These are phyloP conservation scores for Leucopternis melanops DNA, from an alignment of 2,113 vertebrate genomes.

Conservation along the genomic window DNA sequence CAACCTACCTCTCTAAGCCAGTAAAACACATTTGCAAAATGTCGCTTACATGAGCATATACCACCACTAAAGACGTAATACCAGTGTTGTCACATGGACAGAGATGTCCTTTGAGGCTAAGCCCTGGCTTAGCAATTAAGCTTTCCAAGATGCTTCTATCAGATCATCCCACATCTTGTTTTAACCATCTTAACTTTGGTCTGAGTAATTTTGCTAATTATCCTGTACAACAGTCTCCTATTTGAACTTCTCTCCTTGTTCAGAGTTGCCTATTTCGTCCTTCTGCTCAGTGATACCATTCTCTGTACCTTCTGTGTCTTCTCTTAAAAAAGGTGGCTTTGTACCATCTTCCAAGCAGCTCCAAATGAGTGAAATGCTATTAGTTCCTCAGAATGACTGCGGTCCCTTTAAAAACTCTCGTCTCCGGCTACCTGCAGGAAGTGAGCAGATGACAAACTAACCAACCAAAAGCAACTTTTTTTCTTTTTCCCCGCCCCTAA, in stretches of 20 bases:
- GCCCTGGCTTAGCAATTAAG: neutral
- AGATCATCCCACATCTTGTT: neutral
- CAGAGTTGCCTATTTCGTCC: neutral
- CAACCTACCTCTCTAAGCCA: neutral
- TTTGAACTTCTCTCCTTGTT: neutral
- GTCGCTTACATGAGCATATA: neutral
- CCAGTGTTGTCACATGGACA: neutral
- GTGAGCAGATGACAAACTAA: neutral
- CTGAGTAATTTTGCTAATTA: neutral
- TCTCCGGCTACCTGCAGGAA: neutral
- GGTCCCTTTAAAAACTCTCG: neutral
- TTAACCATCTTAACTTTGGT: neutral
- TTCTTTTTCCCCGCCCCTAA: neutral
- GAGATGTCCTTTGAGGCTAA: neutral
- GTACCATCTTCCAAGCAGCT: neutral
- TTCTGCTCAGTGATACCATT: too few species aligned
- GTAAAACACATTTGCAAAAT: neutral
- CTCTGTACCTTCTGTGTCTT: neutral
- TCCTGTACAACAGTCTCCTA: rapidly evolving
- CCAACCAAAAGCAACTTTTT: neutral
- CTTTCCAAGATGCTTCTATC: neutral
- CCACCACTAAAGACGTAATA: neutral
- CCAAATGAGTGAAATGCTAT: neutral
- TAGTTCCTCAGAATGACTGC: neutral
- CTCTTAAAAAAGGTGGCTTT: neutral